Percentiles rank a stretch among this genome's conserved stretches.
These are phyloP conservation scores for Tryphoninae sp. DNA, from an alignment of 2,888 invertebrate species.

Conservation along the genomic window DNA sequence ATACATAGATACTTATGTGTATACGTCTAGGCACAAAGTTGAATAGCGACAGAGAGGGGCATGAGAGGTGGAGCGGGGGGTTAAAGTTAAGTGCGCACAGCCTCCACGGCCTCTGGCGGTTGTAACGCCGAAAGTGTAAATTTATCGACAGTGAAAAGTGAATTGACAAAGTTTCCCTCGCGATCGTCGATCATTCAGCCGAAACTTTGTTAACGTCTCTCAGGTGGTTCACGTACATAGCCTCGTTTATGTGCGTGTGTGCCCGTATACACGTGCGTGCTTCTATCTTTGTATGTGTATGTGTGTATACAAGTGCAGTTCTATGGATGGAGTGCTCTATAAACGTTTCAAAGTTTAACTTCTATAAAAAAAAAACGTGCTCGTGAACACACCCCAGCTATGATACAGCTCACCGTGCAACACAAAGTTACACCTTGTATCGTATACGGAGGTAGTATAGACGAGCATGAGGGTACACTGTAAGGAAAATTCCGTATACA, in stretches of 20 bases:
- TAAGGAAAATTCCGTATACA: too few species aligned
- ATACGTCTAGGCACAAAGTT: not conserved
- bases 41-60: not conserved
- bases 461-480: not conserved
- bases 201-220: conserved; percentile 48
- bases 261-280: not conserved
- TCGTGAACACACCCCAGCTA: not conserved
- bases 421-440: not conserved
- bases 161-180: conserved; percentile 45
- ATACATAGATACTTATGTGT: not conserved
- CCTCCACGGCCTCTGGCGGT: not conserved
- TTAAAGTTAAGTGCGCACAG: conserved; percentile 15
- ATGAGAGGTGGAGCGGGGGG: not conserved
- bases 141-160: conserved; percentile 51
- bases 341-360: conserved; percentile 45
- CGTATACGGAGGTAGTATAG: not conserved
- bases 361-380: conserved; percentile 2
- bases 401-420: conserved; percentile 25
- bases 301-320: conserved; percentile 11
- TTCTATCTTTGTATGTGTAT: conserved; percentile 1
- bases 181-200: conserved; percentile 54
- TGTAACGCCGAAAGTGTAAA: conserved; percentile 42
- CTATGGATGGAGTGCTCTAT: conserved; percentile 29
- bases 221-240: conserved; percentile 13
- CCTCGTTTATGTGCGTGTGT: conserved; percentile 3